A percentile compares a stretch with the other conserved stretches of the same genome.
Evolutionary conservation across 2,113 vertebrate species (phyloP).

Genomic region (Oryzias javanicus): DNA sequence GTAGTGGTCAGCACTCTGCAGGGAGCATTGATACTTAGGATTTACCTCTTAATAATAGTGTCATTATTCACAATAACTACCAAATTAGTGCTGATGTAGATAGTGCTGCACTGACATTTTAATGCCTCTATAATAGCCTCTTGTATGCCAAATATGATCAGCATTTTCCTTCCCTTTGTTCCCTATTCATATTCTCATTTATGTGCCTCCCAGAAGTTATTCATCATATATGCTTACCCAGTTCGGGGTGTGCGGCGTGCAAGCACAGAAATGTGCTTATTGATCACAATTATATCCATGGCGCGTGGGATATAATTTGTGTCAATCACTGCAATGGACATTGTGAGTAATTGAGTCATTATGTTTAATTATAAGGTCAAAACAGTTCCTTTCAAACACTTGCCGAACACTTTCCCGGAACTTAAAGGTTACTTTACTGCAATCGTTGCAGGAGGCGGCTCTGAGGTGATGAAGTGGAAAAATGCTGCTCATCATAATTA

Average conservation of each 20-base stretch:
- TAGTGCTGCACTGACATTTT: slow-evolving; percentile 45
- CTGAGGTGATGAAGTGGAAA: slow-evolving; percentile 41
- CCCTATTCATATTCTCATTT: slow-evolving; percentile 31
- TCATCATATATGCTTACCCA: slow-evolving; percentile 34
- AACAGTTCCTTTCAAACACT: slow-evolving; percentile 31
- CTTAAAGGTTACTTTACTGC: slow-evolving; percentile 43
- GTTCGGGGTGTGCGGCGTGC: slow-evolving; percentile 4
- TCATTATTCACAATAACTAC: slow-evolving; percentile 16
- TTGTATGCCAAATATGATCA: slow-evolving; percentile 50
- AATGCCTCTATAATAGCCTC: slow-evolving; percentile 52
- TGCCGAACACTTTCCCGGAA: slow-evolving; percentile 27
- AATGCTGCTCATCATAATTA: slow-evolving; percentile 30
- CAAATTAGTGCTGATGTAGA: slow-evolving; percentile 19
- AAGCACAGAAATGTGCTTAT: slow-evolving; percentile 31
- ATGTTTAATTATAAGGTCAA: slow-evolving; percentile 44
- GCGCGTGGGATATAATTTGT: slow-evolving; percentile 22
- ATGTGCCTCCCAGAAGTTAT: slow-evolving; percentile 51
- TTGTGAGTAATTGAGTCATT: slow-evolving; percentile 29
- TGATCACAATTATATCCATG: slow-evolving; percentile 42
- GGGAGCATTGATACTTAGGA: slow-evolving; percentile 12
- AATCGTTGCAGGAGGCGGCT: slow-evolving; percentile 21
- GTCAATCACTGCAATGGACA: slow-evolving; percentile 17
- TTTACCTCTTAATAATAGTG: slow-evolving; percentile 29
- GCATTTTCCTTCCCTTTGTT: slow-evolving; percentile 47
- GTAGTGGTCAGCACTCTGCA: not conserved